phyloP scores from a whole-genome alignment of 1,140 invertebrate species.

The Polypedilum pembai region DNA sequence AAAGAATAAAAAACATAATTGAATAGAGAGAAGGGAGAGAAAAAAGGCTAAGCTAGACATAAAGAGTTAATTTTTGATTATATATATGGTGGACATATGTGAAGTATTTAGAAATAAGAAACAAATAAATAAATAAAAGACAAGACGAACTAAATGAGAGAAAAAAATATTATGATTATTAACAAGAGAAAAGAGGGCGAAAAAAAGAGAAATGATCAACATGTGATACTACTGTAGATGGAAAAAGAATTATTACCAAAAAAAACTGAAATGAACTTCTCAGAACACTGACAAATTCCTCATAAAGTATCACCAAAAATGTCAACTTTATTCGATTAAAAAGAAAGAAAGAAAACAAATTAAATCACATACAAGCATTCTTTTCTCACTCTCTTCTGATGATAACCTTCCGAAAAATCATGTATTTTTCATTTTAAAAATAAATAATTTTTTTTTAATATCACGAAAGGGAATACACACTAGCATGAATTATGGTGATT shows the following conservation, averaged over 20 bases:
- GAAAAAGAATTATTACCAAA: not conserved
- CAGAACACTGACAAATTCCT: conserved; percentile 4
- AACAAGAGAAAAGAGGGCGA: not conserved
- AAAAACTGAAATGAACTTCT: not conserved
- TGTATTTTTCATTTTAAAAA: too few relatives aligned
- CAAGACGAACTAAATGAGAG: not conserved
- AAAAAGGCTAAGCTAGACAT: not conserved
- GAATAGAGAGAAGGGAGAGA: not conserved
- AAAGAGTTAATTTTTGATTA: conserved; percentile 5
- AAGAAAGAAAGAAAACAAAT: not conserved
- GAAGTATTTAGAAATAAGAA: not conserved
- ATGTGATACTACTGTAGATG: not conserved
- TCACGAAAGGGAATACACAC: too few relatives aligned
- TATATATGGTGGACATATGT: conserved; percentile 12
- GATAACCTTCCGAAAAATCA: too few relatives aligned
- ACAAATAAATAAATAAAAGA: not conserved
- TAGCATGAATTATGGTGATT: too few relatives aligned
- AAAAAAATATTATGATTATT: not conserved
- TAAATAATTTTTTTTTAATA: too few relatives aligned
- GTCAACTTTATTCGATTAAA: not conserved
- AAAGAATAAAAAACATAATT: not conserved
- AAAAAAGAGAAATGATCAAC: not conserved
- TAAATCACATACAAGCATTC: not conserved
- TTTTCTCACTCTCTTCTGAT: not conserved
- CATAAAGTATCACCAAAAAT: not conserved